Evolutionary conservation across 2,113 vertebrate genomes (phyloP), one percentile per base, ranked within the genome.

Genomic region (Barbus barbus): DNA sequence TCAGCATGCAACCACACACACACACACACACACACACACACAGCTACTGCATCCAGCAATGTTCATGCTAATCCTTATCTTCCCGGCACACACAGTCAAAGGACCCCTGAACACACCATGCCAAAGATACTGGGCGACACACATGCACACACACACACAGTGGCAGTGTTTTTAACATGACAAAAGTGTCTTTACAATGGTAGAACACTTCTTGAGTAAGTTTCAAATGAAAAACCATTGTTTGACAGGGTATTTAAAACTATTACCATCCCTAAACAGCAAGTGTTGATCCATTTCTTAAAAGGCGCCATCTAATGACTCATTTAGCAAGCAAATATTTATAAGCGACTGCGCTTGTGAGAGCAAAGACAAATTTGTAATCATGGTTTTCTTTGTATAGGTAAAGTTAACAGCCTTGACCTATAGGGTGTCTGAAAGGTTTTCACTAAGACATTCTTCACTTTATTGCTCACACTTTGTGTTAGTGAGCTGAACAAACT

Each of bases 51-150:
- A 82, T 91, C 92, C 89, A 92, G 90, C 90, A 89, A 60, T 78
- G 67, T 71, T 88, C 87, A 92, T 84, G 84, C 92, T 84, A 28
- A 67, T 81, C 71, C 87, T 95, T 94, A 94, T 94, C 94, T 94
- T 87, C 80, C 81, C 88, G 72, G 81, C 89, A 92, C 93, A 95
- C 93, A 92, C 83, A 87, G 91, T 91, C 90, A 88, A 86, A 91
- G 90, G 89, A 91, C 91, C 88, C 86, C 88, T 90, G 91, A 89
- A 89, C 86, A 87, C 81, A 84, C 85, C 88, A 76, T 48, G 69
- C 83, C 89, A 90, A 87, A 94, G 92, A 93, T 90, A 94, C 92
- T 85, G 79, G 75, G 83, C 83, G 82, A 87, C 24, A 73, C 24
- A 73, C 26, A 77, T 48, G 82, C 5, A 56, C 44, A 53, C 44